Percentiles rank a stretch among this genome's conserved stretches.
Conservation (phyloP, 53 echinoderm and acorn worm genomes). For the Echinarachnius parma region DNA sequence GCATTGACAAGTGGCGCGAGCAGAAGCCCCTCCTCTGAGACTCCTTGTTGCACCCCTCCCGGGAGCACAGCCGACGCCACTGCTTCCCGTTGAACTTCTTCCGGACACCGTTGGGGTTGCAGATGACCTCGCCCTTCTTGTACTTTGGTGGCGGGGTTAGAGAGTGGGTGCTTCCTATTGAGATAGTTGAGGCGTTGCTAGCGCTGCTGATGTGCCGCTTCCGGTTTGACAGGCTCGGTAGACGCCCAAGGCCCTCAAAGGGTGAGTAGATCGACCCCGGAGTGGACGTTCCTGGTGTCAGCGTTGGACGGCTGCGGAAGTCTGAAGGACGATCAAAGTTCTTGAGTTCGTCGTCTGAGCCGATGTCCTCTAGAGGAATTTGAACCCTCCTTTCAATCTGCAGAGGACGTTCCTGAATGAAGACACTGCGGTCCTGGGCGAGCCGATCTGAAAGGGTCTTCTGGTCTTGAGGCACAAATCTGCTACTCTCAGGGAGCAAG, state of each 20-base stretch:
- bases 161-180: constrained; percentile 70
- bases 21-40: constrained; percentile 94
- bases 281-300: constrained; percentile 52
- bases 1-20: constrained; percentile 90
- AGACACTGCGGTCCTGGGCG: constrained; percentile 16
- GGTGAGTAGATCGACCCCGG: constrained; percentile 67
- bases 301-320: constrained; percentile 30
- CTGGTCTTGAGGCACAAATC: constrained; percentile 8
- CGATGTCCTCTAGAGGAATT: constrained; percentile 54
- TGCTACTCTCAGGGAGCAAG: background rate
- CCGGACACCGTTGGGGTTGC: constrained; percentile 91
- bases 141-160: constrained; percentile 86
- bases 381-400: constrained; percentile 12
- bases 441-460: constrained; percentile 26
- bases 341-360: constrained; percentile 85
- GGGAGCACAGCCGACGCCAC: constrained; percentile 91
- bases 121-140: constrained; percentile 92
- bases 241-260: constrained; percentile 22
- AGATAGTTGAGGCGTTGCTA: constrained; percentile 75
- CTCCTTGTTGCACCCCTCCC: constrained; percentile 94
- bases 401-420: constrained; percentile 9
- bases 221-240: constrained; percentile 52
- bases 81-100: constrained; percentile 99
- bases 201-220: constrained; percentile 89
- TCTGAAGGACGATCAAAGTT: constrained; percentile 69